Evolutionary conservation across 2,113 vertebrate genomes (phyloP), one percentile per base, ranked within the genome.

Genomic region (Pagrus major): DNA sequence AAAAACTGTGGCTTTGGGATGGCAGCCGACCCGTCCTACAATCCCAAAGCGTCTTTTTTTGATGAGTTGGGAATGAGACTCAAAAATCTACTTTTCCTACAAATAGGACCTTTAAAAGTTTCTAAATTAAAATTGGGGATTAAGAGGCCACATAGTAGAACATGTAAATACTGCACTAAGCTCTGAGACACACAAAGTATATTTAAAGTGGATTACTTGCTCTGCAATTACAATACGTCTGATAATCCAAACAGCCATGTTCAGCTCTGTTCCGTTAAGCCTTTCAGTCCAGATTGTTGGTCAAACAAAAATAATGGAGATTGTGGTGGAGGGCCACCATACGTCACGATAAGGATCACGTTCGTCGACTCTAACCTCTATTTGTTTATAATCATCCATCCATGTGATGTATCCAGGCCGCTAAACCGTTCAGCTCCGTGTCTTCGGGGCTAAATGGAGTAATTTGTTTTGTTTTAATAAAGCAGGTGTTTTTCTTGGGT

Each of bases 401-500:
- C 86, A 76, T 88, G 89, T 82, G 85, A 87, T 81, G 68, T 73
- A 59, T 83, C 71, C 71, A 42, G 68, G 60, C 39, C 15, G 25
- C 42, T 67, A 69, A 83, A 74, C 39, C 49, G 5, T 31, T 74
- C 52, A 2, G 59, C 10, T 78, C 61, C 54, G 55, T 54, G 71
- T 87, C 71, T 87, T 78, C 51, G 66, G 77, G 83, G 83, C 61
- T 84, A 84, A 93, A 91, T 88, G 87, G 64, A 63, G 88, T 93
- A 64, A 91, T 93, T 87, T 95, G 90, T 94, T 94, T 93, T 60
- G 89, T 84, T 94, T 95, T 94, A 95, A 95, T 94, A 94, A 94
- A 86, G 83, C 71, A 51, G 46, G 78, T 95, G 90, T 94, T 95
- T 92, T 92, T 93, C 84, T 95, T 95, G 89, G 91, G 76, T 86